phyloP scores from a whole-genome alignment of 1,140 invertebrate species.

The Galendromus occidentalis region DNA sequence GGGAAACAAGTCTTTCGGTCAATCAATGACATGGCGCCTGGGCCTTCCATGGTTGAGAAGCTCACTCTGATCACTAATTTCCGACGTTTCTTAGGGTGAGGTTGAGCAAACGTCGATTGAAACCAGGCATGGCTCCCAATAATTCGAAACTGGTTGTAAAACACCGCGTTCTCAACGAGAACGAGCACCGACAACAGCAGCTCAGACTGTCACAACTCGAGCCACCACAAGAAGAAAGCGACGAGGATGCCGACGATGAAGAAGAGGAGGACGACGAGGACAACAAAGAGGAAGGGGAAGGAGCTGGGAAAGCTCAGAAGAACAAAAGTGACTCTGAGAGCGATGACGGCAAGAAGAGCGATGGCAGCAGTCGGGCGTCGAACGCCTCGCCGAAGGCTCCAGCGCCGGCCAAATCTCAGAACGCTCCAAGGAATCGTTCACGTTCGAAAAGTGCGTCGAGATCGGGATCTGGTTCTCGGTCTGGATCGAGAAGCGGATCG shows the following conservation, averaged over 20 bases:
- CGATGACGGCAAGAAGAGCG: neutral
- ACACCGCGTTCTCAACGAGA: slow-evolving; percentile 63
- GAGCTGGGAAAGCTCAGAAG: slow-evolving; percentile 14
- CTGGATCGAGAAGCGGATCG: too few relatives aligned
- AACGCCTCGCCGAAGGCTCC: too few relatives aligned
- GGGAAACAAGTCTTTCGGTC: neutral
- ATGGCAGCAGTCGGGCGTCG: too few relatives aligned
- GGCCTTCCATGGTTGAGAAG: neutral
- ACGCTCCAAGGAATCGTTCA: too few relatives aligned
- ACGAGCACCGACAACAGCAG: slow-evolving; percentile 61
- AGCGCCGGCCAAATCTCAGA: too few relatives aligned
- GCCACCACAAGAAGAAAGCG: slow-evolving; percentile 33
- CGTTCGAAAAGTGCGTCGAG: too few relatives aligned
- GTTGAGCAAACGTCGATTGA: slow-evolving; percentile 65
- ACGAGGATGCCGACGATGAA: neutral
- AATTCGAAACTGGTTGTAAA: slow-evolving; percentile 70
- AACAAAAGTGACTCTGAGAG: slow-evolving; percentile 10
- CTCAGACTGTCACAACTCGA: slow-evolving; percentile 62
- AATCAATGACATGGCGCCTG: neutral
- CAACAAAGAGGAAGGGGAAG: slow-evolving; percentile 17
- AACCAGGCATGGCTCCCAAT: slow-evolving; percentile 38
- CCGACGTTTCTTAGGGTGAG: slow-evolving; percentile 41
- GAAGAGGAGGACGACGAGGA: slow-evolving; percentile 15
- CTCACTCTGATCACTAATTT: slow-evolving; percentile 10
- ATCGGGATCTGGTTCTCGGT: too few relatives aligned